Conservation (phyloP, 2,113 vertebrate genomes). For the Megalops atlanticus region DNA sequence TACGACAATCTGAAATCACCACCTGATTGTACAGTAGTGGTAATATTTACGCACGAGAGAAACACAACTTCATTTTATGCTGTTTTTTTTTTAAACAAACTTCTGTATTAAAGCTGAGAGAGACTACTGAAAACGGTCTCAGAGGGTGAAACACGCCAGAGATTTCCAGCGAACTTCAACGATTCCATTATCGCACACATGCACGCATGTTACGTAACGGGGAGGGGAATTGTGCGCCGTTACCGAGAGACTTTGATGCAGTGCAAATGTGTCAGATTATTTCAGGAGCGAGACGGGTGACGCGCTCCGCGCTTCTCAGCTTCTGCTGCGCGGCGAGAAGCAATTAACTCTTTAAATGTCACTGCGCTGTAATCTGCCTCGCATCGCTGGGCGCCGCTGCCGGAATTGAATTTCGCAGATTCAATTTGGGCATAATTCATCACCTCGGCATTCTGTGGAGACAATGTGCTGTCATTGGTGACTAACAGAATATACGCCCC, state of each 20-base stretch:
- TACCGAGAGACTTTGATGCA: not conserved
- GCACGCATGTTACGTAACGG: not conserved
- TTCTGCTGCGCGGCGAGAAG: not conserved
- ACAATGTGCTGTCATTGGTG: not conserved
- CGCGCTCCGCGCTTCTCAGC: not conserved
- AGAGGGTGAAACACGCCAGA: not conserved
- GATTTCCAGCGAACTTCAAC: not conserved
- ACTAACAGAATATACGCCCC: not conserved
- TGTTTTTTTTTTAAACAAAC: too few species aligned
- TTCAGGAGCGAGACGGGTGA: not conserved
- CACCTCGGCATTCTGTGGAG: not conserved
- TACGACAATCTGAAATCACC: not conserved
- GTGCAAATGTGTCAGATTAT: not conserved
- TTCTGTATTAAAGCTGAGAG: not conserved
- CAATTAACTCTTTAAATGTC: slow-evolving; percentile 11
- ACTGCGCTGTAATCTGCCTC: not conserved
- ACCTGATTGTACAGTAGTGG: too few species aligned
- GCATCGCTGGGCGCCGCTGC: not conserved
- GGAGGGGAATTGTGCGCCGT: not conserved
- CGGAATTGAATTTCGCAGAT: not conserved
- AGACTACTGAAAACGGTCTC: not conserved
- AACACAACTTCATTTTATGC: not conserved
- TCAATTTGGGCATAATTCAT: not conserved
- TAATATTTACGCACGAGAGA: not conserved
- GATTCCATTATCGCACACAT: not conserved